Evolutionary conservation across 2,888 invertebrate species (phyloP), one percentile per base, ranked within the genome.

Genomic region (Punctoribates punctum): DNA sequence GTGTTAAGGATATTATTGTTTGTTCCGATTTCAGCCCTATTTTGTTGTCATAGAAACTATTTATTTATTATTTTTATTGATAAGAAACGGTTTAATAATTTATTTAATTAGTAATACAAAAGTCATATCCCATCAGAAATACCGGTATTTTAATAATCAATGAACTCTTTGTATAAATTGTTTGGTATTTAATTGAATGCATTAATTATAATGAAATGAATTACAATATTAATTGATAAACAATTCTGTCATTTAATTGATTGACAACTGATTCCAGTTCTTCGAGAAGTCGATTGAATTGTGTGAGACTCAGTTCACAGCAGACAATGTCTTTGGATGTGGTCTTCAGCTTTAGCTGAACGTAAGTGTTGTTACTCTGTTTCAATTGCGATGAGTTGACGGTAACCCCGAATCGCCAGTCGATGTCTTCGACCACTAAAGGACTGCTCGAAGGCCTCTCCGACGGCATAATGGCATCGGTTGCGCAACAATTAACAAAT

Each of bases 241-340:
- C 38, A 29, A 42, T 42, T 70, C 23, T 34, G 38, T 70, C 42
- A 9, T 38, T 70, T 25, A 70, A 46, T 23, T 70, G 70, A 42
- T 42, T 38, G 13, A n/a, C 38, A 70, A 46, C 23, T 20, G 70
- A 70, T 70, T 70, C 70, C 3, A 70, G 70, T 70, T 70, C 42
- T 70, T 70, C 23, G 13, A 70, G 46, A 15, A 70, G 42, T 46
- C 46, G n/a, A 70, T 70, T 38, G 23, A 70, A 70, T 70, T 46
- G 70, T 1, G 70, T 70, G 38, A 70, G 38, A 70, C 20, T 70
- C 11, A 70, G 38, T 23, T 70, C 20, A 2, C n/a, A 11, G 13
- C 17, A 23, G 2, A 67, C 6, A 27, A 13, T 29, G 13, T 34
- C 42, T 34, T n/a, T n/a, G 2, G 42, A 23, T 23, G 2, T 70